Evolutionary conservation across 2,113 vertebrate genomes (phyloP).

Genomic region (Equus przewalskii): DNA sequence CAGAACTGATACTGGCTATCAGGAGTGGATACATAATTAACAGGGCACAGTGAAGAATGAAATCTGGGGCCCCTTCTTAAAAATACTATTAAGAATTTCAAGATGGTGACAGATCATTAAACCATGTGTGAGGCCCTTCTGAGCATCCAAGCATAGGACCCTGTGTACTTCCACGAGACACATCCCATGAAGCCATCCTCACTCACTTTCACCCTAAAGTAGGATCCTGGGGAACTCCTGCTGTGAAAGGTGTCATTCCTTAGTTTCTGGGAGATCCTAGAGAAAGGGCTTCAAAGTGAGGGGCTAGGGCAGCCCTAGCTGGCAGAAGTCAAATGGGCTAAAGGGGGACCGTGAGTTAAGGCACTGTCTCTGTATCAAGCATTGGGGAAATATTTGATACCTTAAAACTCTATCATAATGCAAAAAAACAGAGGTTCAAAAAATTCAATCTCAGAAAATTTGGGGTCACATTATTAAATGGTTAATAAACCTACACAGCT

Average conservation of each 20-base stretch:
- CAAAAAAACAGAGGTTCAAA: neutral
- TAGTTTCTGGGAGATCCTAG: neutral
- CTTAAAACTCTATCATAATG: neutral
- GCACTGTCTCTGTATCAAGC: neutral
- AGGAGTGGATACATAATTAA: neutral
- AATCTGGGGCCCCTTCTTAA: neutral
- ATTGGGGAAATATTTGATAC: neutral
- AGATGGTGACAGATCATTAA: neutral
- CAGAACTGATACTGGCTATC: neutral
- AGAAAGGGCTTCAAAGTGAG: neutral
- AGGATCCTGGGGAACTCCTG: neutral
- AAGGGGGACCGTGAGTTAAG: neutral
- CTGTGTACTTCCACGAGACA: neutral
- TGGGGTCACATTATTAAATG: neutral
- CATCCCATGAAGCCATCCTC: neutral
- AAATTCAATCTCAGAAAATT: conserved; percentile 5
- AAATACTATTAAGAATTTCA: conserved; percentile 10
- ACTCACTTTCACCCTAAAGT: neutral
- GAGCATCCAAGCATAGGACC: neutral
- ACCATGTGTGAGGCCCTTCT: neutral
- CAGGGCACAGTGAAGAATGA: neutral
- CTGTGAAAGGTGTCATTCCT: neutral
- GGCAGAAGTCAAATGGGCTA: neutral
- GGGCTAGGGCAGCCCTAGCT: neutral
- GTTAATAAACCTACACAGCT: neutral